phyloP scores from a whole-genome alignment of 2,113 vertebrate genomes.

The Ciconia stormi region DNA sequence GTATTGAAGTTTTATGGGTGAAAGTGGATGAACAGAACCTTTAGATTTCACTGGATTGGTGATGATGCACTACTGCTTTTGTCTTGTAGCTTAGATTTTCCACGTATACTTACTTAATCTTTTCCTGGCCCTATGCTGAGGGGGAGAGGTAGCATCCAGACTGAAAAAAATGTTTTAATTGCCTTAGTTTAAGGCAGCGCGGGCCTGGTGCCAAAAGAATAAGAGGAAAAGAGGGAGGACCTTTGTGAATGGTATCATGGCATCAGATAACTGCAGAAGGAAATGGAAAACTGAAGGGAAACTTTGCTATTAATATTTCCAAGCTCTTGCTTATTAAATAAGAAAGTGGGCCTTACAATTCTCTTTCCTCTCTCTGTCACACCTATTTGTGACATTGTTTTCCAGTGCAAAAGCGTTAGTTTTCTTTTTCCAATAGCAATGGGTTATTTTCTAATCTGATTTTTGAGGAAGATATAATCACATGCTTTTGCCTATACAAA shows the following conservation, averaged over 20 bases:
- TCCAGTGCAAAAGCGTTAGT: background rate
- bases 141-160: background rate
- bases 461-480: background rate
- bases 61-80: background rate
- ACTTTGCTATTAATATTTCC: background rate
- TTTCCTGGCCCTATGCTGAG: background rate
- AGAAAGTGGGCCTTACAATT: background rate
- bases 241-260: background rate
- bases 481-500: background rate
- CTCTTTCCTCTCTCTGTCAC: background rate
- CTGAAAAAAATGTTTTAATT: background rate
- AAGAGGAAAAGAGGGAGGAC: background rate
- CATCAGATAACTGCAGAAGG: background rate
- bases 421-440: background rate
- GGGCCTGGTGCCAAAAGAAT: background rate
- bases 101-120: rapidly evolving
- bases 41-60: background rate
- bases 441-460: background rate
- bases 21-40: background rate
- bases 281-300: background rate
- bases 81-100: background rate
- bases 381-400: background rate
- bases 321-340: background rate
- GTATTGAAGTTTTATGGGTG: background rate
- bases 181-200: background rate